Evolutionary conservation across 2,888 invertebrate genomes (phyloP), one percentile per base, ranked within the genome.

Genomic region (Ochlodes sylvanus): DNA sequence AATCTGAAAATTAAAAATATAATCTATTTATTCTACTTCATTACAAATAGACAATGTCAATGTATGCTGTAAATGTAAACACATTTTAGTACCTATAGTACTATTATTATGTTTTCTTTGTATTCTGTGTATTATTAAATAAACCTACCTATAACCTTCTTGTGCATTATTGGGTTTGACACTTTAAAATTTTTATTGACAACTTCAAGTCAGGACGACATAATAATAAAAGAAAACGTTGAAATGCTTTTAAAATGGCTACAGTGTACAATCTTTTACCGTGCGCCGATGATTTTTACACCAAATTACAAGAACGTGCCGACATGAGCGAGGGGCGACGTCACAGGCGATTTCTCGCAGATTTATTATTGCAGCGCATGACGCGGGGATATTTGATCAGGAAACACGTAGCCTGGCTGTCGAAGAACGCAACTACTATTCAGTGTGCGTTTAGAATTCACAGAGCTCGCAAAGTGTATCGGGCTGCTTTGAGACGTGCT

Each of bases 401-500:
- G 55, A 89, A 87, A 69, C 86, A 92, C 69, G 70, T 93, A 12
- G 83, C 83, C 1, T 88, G 88, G 89, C 75, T 93, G 41, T 79
- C 87, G 6, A 74, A 79, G 57, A 89, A 92, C 62, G 92, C 92
- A 3, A 83, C 70, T 2, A 88, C 73, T 14, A 92, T 93, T 73
- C 93, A 93, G 72, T 88, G 89, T 56, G 90, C 90, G 0, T 91
- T 86, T 69, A 86, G 91, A 75, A 62, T 80, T 10, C 85, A 90
- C 47, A 70, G 69, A 71, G 90, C 91, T 10, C 79, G 86, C 9
- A 87, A 86, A 75, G 79, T 77, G 7, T 87, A 84, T 50, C 79
- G 87, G 68, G 78, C 74, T 0, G 89, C 87, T 7, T 75, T 92
- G 61, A 84, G 85, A 70, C 76, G 81, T 73, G 90, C 89, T 6